Base-by-base conservation (phyloP, 2,888 invertebrate species). In the Drosophila niveifrons region DNA sequence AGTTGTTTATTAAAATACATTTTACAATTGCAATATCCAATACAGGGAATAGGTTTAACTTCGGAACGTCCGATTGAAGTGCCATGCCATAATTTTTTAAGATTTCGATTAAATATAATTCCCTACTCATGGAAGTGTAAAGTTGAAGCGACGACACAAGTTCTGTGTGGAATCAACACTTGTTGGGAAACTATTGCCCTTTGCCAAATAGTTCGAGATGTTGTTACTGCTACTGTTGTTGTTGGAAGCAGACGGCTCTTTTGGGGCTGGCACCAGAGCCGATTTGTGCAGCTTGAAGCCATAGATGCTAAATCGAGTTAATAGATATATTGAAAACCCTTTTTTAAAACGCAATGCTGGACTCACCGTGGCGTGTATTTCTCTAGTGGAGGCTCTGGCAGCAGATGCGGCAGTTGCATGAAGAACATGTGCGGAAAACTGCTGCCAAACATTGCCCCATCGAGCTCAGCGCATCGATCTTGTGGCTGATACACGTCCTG, bases 361-460 rank as follows among this genome's bases (percentile, higher is more conserved):
- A 73, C 83, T 51, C 2, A 89, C 85, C 85, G 73, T 18, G 88
- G 77, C 6, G 59, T 71, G 28, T 85, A 85, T n/a, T 66, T 70
- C 29, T 68, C 55, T 0, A 50, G 0, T 0, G 77, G 66, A 3
- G 67, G 71, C 1, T 43, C 11, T 0, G 85, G 85, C n/a, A 66
- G 17, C 41, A 81, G 10, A 1, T 65, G 10, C 2, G 89, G 88
- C 50, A 72, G 0, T 44, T 79, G 72, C 85, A 89, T 87, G 4
- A 88, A 76, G 34, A 86, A 89, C 74, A 76, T 75, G 10, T 86
- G 89, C 3, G 85, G 85, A 48, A 86, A 86, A 1, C 72, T 64
- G 43, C 64, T 41, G 3, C 85, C 85, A 4, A 86, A 88, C 48
- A 68, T 74, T 4, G 85, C 77, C 0, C 89, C 85, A 56, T 87